Percentiles rank a stretch among this genome's conserved stretches.
phyloP scores from a whole-genome alignment of 2,888 invertebrate species.

The Sminthurinus aureus region DNA sequence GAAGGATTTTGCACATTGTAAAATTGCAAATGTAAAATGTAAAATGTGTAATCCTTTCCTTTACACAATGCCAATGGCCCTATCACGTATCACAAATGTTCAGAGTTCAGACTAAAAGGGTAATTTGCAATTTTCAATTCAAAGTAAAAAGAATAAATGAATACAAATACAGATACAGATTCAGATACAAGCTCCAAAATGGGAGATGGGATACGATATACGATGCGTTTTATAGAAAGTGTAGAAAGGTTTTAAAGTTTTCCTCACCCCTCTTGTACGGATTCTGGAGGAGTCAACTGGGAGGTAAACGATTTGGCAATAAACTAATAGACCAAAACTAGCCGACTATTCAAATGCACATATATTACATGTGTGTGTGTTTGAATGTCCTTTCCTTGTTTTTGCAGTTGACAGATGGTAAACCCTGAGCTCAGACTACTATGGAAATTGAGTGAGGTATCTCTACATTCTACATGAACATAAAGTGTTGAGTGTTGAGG shows the following conservation, averaged over 20 bases:
- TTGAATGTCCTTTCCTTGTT: neutral
- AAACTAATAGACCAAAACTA: neutral
- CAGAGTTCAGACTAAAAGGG: neutral
- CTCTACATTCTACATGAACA: neutral
- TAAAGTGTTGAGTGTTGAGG: neutral
- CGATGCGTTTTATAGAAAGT: too few relatives aligned
- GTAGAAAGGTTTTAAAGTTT: neutral
- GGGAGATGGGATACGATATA: too few relatives aligned
- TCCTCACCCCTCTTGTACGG: neutral
- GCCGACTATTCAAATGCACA: neutral
- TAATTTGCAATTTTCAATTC: constrained; percentile 10
- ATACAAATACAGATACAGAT: neutral
- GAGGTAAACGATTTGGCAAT: neutral
- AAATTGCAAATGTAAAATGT: constrained; percentile 1
- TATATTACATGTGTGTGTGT: too few relatives aligned
- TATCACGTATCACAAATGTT: neutral
- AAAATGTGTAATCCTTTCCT: constrained; percentile 6
- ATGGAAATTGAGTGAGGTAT: neutral
- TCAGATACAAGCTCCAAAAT: neutral
- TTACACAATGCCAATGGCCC: neutral
- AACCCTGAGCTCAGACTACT: neutral
- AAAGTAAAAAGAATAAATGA: neutral
- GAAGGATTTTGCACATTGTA: constrained; percentile 1
- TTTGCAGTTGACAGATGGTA: constrained; percentile 15
- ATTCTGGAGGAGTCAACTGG: neutral